Evolutionary conservation across 1,140 invertebrate species (phyloP), one percentile per base, ranked within the genome.

Genomic region (Cydia fagiglandana): DNA sequence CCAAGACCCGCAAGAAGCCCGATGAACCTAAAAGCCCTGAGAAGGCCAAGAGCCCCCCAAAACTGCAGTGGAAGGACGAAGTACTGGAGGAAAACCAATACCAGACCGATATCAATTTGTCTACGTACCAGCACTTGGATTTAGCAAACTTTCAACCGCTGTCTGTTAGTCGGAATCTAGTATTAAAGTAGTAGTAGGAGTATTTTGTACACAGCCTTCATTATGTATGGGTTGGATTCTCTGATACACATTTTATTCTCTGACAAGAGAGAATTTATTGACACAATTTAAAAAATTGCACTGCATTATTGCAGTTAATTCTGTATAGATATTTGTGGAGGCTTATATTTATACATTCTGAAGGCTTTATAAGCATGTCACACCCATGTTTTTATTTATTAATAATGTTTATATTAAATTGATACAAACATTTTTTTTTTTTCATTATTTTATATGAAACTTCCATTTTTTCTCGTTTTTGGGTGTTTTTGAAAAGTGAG

Each of bases 131-230:
- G n/a, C 86, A 91, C 74, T 47, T 89, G 86, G 91, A 91, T 79
- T 88, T 85, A 77, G 41, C 84, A 76, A 88, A 90, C 76, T 91
- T 91, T 77, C 81, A 91, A 77, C 86, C 89, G 13, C 78, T 87
- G 77, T 90, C 89, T 85, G 91, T 92, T 91, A 92, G 91, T 92
- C 83, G 68, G 73, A 74, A 64, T 79, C 79, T 79, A 74, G 74
- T 78, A 34, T 76, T 64, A 74, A 79, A 83, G 80, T 77, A 73
- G 53, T 74, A 50, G 38, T 73, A 24, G 45, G 20, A 61, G 56
- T 61, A 61, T 61, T 61, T 70, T 38, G 66, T 70, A 70, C 28
- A 70, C 13, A 70, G 15, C 15, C 38, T 70, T 70, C 28, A 34
- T 38, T n/a, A 34, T 34, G 66, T 70, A 47, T 47, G 45, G 45